phyloP scores from a whole-genome alignment of 2,113 vertebrate species.

The Helogale parvula region DNA sequence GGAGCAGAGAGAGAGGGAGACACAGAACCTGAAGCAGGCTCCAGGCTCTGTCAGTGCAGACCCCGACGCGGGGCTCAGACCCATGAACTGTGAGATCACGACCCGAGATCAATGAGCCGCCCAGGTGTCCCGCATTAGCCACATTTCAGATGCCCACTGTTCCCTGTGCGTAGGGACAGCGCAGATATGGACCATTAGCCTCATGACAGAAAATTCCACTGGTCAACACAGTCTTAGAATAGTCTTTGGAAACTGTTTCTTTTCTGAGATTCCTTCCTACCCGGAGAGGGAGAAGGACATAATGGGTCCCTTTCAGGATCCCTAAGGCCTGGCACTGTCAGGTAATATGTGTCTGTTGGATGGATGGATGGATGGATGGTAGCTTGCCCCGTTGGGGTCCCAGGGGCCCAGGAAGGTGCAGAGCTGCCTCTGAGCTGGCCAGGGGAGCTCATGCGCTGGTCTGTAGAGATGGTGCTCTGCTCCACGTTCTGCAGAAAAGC shows the following conservation, averaged over 20 bases:
- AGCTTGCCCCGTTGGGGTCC: too few species aligned
- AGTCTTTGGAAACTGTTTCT: not conserved
- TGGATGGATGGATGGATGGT: not conserved
- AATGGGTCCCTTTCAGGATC: not conserved
- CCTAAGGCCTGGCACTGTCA: not conserved
- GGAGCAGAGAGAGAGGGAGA: too few species aligned
- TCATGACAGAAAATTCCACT: not conserved
- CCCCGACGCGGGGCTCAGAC: too few species aligned
- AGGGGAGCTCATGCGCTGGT: not conserved
- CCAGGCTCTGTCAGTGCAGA: too few species aligned
- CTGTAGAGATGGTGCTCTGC: not conserved
- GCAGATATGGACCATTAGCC: not conserved
- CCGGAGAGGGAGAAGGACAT: not conserved
- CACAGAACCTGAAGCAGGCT: too few species aligned
- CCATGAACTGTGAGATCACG: too few species aligned
- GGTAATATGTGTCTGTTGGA: not conserved
- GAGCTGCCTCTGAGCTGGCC: not conserved
- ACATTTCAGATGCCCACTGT: not conserved
- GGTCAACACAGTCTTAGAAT: not conserved
- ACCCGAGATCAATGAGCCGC: too few species aligned
- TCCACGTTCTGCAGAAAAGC: not conserved
- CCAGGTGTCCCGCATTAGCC: not conserved
- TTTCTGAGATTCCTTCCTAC: not conserved
- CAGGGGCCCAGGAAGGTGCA: accelerated
- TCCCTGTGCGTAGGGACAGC: not conserved